Conservation (phyloP, 2,797 vertebrate species). For the Cyclopterus lumpus region DNA sequence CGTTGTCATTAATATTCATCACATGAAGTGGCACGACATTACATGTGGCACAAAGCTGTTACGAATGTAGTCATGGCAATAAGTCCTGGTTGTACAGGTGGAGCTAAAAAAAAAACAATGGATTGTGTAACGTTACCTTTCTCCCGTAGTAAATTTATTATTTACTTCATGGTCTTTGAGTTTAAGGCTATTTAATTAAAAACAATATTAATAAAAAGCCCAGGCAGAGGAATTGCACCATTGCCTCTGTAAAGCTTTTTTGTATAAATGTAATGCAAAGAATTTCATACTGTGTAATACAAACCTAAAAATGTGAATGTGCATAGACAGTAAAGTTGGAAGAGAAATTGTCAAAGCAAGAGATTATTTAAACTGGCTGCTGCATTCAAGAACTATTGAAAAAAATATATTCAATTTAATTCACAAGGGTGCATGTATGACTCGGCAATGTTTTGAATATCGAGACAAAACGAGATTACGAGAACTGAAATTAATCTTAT, state of each 20-base stretch:
- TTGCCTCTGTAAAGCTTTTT: neutral
- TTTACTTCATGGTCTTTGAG: neutral
- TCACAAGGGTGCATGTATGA: neutral
- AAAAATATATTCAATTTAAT: neutral
- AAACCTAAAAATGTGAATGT: neutral
- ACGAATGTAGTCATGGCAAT: no score
- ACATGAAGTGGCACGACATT: neutral
- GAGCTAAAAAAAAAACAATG: neutral
- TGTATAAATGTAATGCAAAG: neutral
- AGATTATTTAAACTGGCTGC: neutral
- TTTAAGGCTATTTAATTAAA: neutral
- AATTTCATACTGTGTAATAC: neutral
- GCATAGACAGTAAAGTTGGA: neutral
- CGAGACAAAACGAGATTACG: rapidly evolving
- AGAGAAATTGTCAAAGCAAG: neutral
- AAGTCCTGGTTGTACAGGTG: neutral
- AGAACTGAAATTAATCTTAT: neutral
- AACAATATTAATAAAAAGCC: neutral
- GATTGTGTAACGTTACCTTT: neutral
- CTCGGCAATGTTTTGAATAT: constrained; percentile 17
- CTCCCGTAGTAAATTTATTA: neutral
- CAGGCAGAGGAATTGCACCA: neutral
- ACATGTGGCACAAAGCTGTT: neutral
- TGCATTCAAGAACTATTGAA: constrained; percentile 24
- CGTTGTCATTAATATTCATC: neutral